Evolutionary conservation across 1,140 invertebrate species (phyloP).

Genomic region (Bombus polaris): DNA sequence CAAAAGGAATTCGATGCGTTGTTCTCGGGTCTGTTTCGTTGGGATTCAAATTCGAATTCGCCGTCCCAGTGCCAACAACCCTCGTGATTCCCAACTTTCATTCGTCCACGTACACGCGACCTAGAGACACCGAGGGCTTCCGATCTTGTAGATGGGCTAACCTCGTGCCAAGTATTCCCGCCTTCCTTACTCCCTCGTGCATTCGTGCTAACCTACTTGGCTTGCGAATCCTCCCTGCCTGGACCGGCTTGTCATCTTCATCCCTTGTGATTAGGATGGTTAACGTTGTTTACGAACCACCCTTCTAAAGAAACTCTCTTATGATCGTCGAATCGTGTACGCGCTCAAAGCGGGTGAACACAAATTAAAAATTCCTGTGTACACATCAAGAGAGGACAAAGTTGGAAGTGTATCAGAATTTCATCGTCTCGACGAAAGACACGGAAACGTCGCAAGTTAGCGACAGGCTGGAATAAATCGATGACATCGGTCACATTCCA

Average conservation of each 20-base stretch:
- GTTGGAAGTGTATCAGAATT: not conserved
- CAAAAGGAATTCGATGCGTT: not conserved
- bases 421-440: not conserved
- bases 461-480: constrained; percentile 10
- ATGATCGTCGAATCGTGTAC: not conserved
- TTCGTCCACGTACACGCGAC: constrained; percentile 38
- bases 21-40: not conserved
- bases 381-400: not conserved
- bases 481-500: constrained; percentile 28
- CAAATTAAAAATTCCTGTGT: not conserved
- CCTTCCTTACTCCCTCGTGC: not conserved
- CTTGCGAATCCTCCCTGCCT: not conserved
- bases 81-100: constrained; percentile 24
- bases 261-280: constrained; percentile 34
- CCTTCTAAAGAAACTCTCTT: not conserved
- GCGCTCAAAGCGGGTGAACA: not conserved
- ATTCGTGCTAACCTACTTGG: constrained; percentile 40
- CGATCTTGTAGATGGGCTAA: not conserved
- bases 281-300: constrained; percentile 29
- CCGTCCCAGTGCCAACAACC: constrained; percentile 57
- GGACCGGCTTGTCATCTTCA: not conserved
- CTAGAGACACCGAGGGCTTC: constrained; percentile 47
- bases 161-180: constrained; percentile 49
- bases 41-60: constrained; percentile 1
- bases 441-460: constrained; percentile 1